Percentiles rank a stretch among this genome's conserved stretches.
Evolutionary conservation across 2,113 vertebrate genomes (phyloP).

Genomic region (Carassius auratus): DNA sequence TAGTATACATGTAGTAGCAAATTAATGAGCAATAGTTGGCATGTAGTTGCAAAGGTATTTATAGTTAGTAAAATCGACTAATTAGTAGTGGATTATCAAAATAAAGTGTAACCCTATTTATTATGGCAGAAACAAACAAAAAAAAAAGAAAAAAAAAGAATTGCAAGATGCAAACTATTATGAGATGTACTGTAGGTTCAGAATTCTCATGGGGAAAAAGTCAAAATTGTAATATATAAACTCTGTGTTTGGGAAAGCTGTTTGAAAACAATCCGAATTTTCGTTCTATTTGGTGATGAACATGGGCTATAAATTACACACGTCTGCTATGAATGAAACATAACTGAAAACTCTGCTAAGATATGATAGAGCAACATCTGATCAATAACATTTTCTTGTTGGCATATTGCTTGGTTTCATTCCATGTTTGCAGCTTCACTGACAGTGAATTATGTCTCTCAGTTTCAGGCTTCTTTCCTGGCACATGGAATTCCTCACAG

Average conservation of each 20-base stretch:
- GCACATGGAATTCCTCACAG: constrained; percentile 92
- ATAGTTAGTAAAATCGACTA: too few species aligned
- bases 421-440: not conserved
- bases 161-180: too few species aligned
- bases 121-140: too few species aligned
- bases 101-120: too few species aligned
- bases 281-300: not conserved
- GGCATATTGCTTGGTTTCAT: not conserved
- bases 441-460: constrained; percentile 26
- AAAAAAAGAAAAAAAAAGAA: too few species aligned
- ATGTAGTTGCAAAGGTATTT: too few species aligned
- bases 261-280: not conserved
- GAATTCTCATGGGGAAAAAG: too few species aligned
- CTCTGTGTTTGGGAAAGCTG: not conserved
- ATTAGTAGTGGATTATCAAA: too few species aligned
- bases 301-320: not conserved
- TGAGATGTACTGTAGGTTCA: too few species aligned
- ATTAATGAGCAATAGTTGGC: too few species aligned
- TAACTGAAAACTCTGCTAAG: not conserved
- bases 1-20: too few species aligned
- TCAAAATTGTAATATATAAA: too few species aligned
- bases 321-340: not conserved
- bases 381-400: not conserved
- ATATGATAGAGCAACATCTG: not conserved
- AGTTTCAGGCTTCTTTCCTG: constrained; percentile 69